Evolutionary conservation across 2,113 vertebrate species (phyloP).

Genomic region (human (Homo sapiens)): DNA sequence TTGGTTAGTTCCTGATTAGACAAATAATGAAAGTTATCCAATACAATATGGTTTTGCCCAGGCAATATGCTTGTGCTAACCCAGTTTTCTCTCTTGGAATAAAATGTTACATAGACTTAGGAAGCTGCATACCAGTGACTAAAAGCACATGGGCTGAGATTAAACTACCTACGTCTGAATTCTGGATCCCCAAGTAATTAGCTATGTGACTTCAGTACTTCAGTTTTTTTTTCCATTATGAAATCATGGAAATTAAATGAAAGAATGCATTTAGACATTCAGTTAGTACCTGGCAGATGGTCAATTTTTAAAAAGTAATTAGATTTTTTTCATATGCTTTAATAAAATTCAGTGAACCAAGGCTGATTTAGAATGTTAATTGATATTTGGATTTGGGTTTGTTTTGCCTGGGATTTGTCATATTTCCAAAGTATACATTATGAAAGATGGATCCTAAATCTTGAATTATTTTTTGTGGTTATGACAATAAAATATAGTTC

Average conservation of each 20-base stretch:
- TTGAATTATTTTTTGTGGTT: neutral
- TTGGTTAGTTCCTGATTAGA: neutral
- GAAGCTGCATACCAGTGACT: neutral
- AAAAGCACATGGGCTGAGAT: neutral
- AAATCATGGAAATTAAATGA: slow-evolving; percentile 10
- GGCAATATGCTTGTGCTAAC: neutral
- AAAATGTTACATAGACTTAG: neutral
- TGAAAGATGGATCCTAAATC: neutral
- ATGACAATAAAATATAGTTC: neutral
- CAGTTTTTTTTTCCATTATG: neutral
- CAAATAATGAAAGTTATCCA: neutral
- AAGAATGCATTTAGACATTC: neutral
- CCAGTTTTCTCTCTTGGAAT: neutral
- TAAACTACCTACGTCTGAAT: neutral
- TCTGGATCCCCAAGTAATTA: neutral
- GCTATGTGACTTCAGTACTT: neutral
- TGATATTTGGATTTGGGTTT: neutral
- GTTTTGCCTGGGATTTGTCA: neutral
- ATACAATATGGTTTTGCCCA: neutral
- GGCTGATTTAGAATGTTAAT: neutral
- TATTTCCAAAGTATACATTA: neutral
- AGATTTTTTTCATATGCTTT: neutral
- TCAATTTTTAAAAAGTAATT: neutral
- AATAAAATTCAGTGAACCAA: neutral
- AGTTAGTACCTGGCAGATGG: neutral